Conservation (phyloP, 2,888 invertebrate genomes). For the Morpho achilles region DNA sequence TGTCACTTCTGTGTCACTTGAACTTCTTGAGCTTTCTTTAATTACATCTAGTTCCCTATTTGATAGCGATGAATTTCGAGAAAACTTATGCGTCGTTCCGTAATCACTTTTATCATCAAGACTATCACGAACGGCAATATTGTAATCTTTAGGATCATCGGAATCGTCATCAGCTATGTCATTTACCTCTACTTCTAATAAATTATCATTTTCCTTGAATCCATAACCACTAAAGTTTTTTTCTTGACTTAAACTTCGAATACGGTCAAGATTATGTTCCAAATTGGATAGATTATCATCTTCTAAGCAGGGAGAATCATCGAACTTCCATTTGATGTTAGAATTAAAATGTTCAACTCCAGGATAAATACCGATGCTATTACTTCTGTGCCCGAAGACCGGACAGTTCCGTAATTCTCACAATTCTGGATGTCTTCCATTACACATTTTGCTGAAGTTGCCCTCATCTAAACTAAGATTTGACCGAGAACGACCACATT, state of each 20-base stretch:
- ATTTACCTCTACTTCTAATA: slow-evolving; percentile 71
- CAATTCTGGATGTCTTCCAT: slow-evolving; percentile 73
- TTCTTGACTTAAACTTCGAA: slow-evolving; percentile 70
- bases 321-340: slow-evolving; percentile 73
- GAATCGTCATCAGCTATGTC: slow-evolving; percentile 56
- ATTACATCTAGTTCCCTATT: slow-evolving; percentile 75
- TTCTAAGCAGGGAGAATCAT: slow-evolving; percentile 56
- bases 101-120: slow-evolving; percentile 69
- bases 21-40: slow-evolving; percentile 75
- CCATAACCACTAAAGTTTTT: slow-evolving; percentile 58
- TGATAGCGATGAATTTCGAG: slow-evolving; percentile 68
- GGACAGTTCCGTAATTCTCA: slow-evolving; percentile 76
- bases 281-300: slow-evolving; percentile 63
- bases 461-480: slow-evolving; percentile 73
- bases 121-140: slow-evolving; percentile 50
- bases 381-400: slow-evolving; percentile 76
- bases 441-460: slow-evolving; percentile 69
- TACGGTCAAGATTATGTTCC: slow-evolving; percentile 72
- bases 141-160: slow-evolving; percentile 61
- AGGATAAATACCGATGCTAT: slow-evolving; percentile 71
- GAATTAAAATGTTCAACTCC: slow-evolving; percentile 73
- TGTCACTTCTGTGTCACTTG: slow-evolving; percentile 76
- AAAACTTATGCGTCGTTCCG: slow-evolving; percentile 62
- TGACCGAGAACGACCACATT: slow-evolving; percentile 69
- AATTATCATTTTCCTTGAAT: slow-evolving; percentile 59